These are phyloP conservation scores for Pardalotus punctatus DNA, from an alignment of 2,113 vertebrate genomes.

Conservation along the genomic window DNA sequence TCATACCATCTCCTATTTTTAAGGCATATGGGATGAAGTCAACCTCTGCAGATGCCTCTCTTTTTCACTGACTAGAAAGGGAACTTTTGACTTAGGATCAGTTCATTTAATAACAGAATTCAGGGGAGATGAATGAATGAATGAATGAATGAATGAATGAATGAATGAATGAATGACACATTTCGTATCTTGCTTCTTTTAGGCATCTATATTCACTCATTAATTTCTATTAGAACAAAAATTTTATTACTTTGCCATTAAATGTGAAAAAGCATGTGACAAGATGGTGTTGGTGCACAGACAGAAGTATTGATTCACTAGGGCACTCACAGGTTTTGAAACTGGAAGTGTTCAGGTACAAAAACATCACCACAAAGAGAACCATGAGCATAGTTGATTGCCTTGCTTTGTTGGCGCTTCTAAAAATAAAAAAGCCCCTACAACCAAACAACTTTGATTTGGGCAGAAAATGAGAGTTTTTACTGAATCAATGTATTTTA, in stretches of 20 bases:
- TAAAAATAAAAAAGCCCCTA: background rate
- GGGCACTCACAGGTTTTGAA: background rate
- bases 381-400: accelerated
- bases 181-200: background rate
- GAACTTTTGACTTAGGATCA: background rate
- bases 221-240: background rate
- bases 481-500: background rate
- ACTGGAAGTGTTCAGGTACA: background rate
- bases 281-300: background rate
- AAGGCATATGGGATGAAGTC: background rate
- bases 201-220: background rate
- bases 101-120: background rate
- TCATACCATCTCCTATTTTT: background rate
- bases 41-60: background rate
- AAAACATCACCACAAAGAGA: background rate
- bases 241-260: background rate
- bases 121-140: background rate
- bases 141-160: background rate
- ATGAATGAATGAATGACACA: too few species aligned
- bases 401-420: background rate
- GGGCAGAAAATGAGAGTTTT: background rate
- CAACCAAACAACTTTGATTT: background rate
- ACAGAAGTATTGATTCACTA: background rate
- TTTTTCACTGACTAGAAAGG: background rate
- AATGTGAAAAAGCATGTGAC: background rate